These are phyloP conservation scores for Aepyceros melampus DNA, from an alignment of 2,113 vertebrate species.

Conservation along the genomic window DNA sequence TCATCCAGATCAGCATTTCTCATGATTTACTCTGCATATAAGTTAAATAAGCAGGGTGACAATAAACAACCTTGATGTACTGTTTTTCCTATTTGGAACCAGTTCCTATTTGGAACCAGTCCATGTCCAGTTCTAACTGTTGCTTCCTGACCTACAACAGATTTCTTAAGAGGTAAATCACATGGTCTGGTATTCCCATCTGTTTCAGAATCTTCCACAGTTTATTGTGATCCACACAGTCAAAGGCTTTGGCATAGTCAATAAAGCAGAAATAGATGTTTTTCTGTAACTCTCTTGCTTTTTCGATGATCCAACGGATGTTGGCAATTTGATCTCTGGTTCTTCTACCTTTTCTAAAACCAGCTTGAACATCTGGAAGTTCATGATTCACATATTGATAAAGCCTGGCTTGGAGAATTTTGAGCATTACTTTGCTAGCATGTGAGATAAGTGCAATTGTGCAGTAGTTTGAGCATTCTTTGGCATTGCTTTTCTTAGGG, in stretches of 20 bases:
- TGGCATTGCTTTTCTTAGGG: background rate
- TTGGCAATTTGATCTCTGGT: background rate
- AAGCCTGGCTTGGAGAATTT: background rate
- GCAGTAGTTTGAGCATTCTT: background rate
- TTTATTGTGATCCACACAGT: background rate
- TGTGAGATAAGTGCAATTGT: background rate
- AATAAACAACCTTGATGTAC: background rate
- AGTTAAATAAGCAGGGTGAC: background rate
- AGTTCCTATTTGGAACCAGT: background rate
- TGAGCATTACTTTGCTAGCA: background rate
- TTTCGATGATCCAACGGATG: accelerated
- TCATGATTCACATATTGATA: accelerated
- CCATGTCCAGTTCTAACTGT: background rate
- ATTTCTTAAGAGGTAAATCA: background rate
- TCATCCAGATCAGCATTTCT: background rate
- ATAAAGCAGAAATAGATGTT: background rate
- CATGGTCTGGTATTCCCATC: background rate
- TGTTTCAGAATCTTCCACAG: background rate
- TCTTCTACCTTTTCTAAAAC: background rate
- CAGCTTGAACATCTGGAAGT: background rate
- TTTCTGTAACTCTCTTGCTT: background rate
- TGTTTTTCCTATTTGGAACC: background rate
- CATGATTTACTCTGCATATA: background rate
- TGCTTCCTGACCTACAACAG: background rate
- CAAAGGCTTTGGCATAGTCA: background rate